Evolutionary conservation across 2,888 invertebrate genomes (phyloP).

Genomic region (Argynnis bischoffii): DNA sequence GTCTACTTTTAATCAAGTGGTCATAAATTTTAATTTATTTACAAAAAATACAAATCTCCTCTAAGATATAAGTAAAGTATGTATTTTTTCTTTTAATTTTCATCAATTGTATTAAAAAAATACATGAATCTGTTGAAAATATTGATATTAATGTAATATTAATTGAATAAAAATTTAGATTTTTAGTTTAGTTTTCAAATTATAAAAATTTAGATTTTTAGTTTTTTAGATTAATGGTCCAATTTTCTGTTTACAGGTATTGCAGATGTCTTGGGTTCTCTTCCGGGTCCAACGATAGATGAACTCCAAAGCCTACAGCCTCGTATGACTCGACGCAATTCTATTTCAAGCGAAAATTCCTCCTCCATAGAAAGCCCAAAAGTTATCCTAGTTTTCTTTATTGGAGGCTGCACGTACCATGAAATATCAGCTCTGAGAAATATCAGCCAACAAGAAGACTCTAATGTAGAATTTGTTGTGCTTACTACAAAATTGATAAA

Average conservation of each 20-base stretch:
- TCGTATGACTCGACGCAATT: slow-evolving; percentile 80
- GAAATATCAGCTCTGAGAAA: slow-evolving; percentile 92
- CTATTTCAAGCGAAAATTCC: slow-evolving; percentile 83
- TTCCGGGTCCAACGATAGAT: slow-evolving; percentile 91
- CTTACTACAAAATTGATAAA: slow-evolving; percentile 96
- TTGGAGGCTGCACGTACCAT: slow-evolving; percentile 98
- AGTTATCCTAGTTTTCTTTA: slow-evolving; percentile 95
- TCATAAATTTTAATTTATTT: too few species aligned
- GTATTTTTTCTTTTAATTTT: too few species aligned
- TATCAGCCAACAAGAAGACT: slow-evolving; percentile 89
- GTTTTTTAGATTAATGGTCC: too few species aligned
- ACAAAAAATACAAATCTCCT: too few species aligned
- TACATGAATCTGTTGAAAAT: too few species aligned
- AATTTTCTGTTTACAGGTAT: slow-evolving; percentile 77
- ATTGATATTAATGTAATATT: too few species aligned
- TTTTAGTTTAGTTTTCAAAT: too few species aligned
- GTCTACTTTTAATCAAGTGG: not conserved
- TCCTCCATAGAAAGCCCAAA: slow-evolving; percentile 81
- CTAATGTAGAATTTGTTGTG: slow-evolving; percentile 93
- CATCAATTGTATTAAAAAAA: too few species aligned
- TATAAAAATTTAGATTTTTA: too few species aligned
- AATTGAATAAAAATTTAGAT: too few species aligned
- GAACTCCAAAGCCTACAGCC: slow-evolving; percentile 84
- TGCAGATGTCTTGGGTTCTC: slow-evolving; percentile 90
- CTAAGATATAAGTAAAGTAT: too few species aligned